A percentile compares a stretch with the other conserved stretches of the same genome.
Conservation (phyloP, 2,113 vertebrate genomes). For the Cyprinus carpio region DNA sequence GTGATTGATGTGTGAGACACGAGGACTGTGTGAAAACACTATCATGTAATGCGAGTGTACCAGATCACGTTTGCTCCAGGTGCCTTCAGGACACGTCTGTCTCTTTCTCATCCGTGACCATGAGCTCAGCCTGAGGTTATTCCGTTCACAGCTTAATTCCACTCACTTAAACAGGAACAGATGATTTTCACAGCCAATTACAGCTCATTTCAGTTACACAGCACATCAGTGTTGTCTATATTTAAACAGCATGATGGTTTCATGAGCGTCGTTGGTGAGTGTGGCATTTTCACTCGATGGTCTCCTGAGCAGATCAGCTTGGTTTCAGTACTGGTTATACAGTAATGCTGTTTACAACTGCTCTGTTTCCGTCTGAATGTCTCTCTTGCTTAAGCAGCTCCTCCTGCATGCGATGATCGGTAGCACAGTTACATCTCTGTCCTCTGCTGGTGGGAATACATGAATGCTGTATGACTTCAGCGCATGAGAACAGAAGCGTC, state of each 20-base stretch:
- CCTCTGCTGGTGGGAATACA: not conserved
- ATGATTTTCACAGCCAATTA: slow-evolving; percentile 1
- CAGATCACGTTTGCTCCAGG: slow-evolving; percentile 16
- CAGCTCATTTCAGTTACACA: not conserved
- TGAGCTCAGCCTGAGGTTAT: slow-evolving; percentile 11
- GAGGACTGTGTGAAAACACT: slow-evolving; percentile 34
- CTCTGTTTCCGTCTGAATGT: not conserved
- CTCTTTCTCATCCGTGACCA: slow-evolving; percentile 17
- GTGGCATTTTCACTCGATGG: not conserved
- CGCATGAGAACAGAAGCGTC: not conserved
- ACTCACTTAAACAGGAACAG: slow-evolving; percentile 17
- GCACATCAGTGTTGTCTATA: not conserved
- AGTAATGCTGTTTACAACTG: not conserved
- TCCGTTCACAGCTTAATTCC: not conserved
- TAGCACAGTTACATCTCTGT: not conserved
- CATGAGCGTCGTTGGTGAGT: not conserved
- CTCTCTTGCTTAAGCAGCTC: not conserved
- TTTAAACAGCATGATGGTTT: not conserved
- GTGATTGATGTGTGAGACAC: slow-evolving; percentile 5
- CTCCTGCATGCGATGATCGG: not conserved
- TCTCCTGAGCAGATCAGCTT: not conserved
- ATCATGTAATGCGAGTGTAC: slow-evolving; percentile 7
- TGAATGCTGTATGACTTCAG: slow-evolving; percentile 7
- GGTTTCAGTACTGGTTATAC: not conserved
- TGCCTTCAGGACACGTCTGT: not conserved